Evolutionary conservation across 1,140 invertebrate species (phyloP).

Genomic region (Fopius arisanus): DNA sequence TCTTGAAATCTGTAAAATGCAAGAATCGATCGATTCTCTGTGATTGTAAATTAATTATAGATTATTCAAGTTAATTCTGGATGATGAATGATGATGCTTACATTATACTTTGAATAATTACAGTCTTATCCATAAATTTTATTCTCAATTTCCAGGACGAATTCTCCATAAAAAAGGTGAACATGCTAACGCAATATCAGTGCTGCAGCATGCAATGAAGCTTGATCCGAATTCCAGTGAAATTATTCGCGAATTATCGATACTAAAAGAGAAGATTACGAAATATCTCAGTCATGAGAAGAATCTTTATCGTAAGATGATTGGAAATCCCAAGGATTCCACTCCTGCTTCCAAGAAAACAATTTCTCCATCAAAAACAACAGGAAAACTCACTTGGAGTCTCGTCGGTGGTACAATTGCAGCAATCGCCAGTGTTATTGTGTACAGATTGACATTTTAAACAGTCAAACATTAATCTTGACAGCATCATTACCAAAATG

Average conservation of each 20-base stretch:
- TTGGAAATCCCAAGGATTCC: constrained; percentile 58
- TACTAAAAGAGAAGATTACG: constrained; percentile 67
- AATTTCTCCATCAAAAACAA: constrained; percentile 28
- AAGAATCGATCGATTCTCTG: too few species aligned
- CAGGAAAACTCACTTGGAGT: constrained; percentile 51
- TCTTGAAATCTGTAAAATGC: too few species aligned
- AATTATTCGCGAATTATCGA: constrained; percentile 69
- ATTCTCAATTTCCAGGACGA: constrained; percentile 55
- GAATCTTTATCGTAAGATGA: constrained; percentile 74
- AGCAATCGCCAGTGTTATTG: constrained; percentile 49
- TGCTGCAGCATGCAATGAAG: constrained; percentile 68
- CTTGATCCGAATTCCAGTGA: constrained; percentile 69
- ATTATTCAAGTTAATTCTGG: too few species aligned
- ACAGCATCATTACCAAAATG: background rate
- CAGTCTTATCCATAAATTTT: background rate
- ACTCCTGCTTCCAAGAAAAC: constrained; percentile 4
- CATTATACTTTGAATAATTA: background rate
- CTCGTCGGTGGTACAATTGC: constrained; percentile 55
- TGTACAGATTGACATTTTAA: constrained; percentile 50
- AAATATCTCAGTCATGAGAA: constrained; percentile 68
- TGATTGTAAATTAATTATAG: too few species aligned
- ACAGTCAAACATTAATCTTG: background rate
- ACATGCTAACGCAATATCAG: constrained; percentile 68
- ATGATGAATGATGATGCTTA: background rate
- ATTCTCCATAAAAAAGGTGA: constrained; percentile 72